A percentile compares a stretch with the other conserved stretches of the same genome.
These are phyloP conservation scores for Micrasema minimum DNA, from an alignment of 1,140 invertebrate species.

Conservation along the genomic window DNA sequence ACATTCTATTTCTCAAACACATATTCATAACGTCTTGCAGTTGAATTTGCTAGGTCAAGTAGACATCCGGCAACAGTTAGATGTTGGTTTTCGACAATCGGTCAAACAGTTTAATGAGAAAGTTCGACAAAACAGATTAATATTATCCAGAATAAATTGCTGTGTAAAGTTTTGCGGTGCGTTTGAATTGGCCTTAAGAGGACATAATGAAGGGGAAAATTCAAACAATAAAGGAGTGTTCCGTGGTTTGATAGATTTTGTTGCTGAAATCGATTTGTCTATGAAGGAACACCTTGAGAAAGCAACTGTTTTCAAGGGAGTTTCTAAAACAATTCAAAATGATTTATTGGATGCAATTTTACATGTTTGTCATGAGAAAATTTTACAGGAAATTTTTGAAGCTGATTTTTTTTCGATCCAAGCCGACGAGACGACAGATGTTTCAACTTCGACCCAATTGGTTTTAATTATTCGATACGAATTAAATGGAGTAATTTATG, in stretches of 20 bases:
- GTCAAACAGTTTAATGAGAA: not conserved
- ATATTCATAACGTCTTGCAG: not conserved
- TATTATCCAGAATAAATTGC: not conserved
- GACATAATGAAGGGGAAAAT: not conserved
- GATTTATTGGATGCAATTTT: no score
- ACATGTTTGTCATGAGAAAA: slow-evolving; percentile 7
- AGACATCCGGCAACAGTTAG: not conserved
- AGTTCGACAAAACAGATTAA: no score
- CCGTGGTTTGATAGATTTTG: slow-evolving; percentile 10
- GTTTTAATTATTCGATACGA: slow-evolving; percentile 7
- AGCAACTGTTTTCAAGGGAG: slow-evolving; percentile 5
- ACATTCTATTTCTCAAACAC: not conserved
- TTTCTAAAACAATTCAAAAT: slow-evolving; percentile 12
- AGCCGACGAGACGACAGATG: not conserved
- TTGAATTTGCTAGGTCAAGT: not conserved
- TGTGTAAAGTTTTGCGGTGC: slow-evolving; percentile 3
- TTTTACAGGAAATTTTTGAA: not conserved
- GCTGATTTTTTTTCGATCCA: not conserved
- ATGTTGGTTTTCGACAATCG: not conserved
- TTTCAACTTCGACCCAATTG: not conserved
- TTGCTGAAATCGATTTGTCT: slow-evolving; percentile 1
- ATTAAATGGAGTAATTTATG: not conserved
- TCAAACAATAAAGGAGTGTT: not conserved
- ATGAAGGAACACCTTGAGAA: slow-evolving; percentile 9
- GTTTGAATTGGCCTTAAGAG: slow-evolving; percentile 1